phyloP scores from a whole-genome alignment of 2,888 invertebrate genomes.

The Tetranychus piercei region DNA sequence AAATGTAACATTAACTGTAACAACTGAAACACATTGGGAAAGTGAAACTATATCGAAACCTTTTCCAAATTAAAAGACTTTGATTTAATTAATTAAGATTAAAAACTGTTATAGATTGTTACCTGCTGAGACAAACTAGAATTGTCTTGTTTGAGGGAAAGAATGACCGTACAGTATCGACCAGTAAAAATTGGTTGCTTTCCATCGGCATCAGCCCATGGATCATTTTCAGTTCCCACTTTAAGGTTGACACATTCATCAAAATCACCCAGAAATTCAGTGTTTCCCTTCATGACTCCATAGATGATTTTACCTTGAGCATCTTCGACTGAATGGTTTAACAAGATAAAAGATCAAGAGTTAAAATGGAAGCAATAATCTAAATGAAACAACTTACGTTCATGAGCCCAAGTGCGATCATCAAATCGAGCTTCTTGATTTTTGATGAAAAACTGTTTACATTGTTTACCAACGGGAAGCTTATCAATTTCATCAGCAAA shows the following conservation, averaged over 20 bases:
- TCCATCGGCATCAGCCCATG: background rate
- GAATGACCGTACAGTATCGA: background rate
- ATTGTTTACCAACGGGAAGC: background rate
- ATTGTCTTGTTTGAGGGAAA: background rate
- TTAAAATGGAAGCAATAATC: background rate
- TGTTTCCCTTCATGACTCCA: conserved; percentile 4
- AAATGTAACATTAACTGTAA: background rate
- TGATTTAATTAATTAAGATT: too few relatives aligned
- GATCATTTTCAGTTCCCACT: background rate
- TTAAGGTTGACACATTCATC: background rate
- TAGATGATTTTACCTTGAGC: background rate
- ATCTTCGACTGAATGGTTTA: background rate
- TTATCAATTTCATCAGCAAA: background rate
- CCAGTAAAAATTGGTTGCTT: background rate
- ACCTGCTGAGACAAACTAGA: background rate
- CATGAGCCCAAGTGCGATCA: conserved; percentile 1
- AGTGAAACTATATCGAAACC: too few relatives aligned
- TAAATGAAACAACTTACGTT: background rate
- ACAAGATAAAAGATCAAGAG: too few relatives aligned
- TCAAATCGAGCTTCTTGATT: background rate
- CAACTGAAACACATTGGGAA: background rate
- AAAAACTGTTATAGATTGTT: background rate
- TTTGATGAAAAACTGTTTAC: background rate
- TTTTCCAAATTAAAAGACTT: too few relatives aligned
- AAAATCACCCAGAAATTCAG: conserved; percentile 5